phyloP scores from a whole-genome alignment of 2,797 vertebrate genomes.

The Macropodus opercularis region DNA sequence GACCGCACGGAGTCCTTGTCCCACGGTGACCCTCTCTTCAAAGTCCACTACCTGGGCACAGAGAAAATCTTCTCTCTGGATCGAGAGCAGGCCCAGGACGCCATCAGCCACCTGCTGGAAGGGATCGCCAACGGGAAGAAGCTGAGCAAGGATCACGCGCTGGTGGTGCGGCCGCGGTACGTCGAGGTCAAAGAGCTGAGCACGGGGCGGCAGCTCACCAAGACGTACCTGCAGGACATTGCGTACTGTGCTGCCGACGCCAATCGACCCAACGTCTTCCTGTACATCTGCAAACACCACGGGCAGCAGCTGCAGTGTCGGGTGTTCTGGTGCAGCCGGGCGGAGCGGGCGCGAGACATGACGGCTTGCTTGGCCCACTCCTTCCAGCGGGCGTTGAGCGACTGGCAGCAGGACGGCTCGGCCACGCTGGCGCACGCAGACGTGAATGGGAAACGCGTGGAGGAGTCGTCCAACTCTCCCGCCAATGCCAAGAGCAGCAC shows the following conservation, averaged over 20 bases:
- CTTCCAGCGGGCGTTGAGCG: slow-evolving; percentile 83
- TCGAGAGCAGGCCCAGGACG: slow-evolving; percentile 82
- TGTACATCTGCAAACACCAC: slow-evolving; percentile 85
- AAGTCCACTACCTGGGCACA: slow-evolving; percentile 85
- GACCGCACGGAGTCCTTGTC: slow-evolving; percentile 83
- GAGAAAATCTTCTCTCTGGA: slow-evolving; percentile 86
- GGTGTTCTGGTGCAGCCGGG: slow-evolving; percentile 86
- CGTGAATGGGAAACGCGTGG: slow-evolving; percentile 24
- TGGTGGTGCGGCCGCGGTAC: slow-evolving; percentile 84
- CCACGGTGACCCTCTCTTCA: slow-evolving; percentile 86
- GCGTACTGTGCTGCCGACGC: slow-evolving; percentile 83
- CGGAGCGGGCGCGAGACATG: slow-evolving; percentile 82
- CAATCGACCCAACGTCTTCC: slow-evolving; percentile 81
- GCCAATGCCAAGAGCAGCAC: slow-evolving; percentile 73
- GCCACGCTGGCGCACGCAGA: slow-evolving; percentile 59
- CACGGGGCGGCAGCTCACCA: slow-evolving; percentile 85
- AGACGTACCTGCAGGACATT: slow-evolving; percentile 87
- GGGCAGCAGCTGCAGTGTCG: slow-evolving; percentile 86
- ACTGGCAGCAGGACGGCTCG: slow-evolving; percentile 79
- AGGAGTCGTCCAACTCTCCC: slow-evolving; percentile 60
- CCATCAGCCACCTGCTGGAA: slow-evolving; percentile 77
- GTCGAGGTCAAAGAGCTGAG: slow-evolving; percentile 87
- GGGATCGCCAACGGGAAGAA: slow-evolving; percentile 71
- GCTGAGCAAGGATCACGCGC: slow-evolving; percentile 82
- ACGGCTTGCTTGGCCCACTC: slow-evolving; percentile 81